Conservation (phyloP, 2,888 invertebrate genomes). For the Tineola bisselliella region DNA sequence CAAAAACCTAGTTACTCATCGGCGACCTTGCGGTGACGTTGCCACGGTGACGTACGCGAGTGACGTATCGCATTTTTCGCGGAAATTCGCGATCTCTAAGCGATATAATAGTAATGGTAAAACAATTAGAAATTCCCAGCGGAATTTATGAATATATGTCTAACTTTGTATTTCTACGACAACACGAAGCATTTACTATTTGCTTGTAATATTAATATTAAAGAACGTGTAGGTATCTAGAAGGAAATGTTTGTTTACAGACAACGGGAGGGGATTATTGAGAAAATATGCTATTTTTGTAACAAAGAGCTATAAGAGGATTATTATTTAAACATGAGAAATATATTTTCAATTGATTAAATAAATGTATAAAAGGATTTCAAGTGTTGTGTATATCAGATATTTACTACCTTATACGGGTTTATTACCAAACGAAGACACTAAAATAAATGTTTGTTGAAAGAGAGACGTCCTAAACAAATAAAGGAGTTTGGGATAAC, state of each 20-base stretch:
- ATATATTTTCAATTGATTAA: too few relatives aligned
- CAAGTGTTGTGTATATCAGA: not conserved
- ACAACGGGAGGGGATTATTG: too few relatives aligned
- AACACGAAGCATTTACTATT: too few relatives aligned
- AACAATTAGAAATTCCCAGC: too few relatives aligned
- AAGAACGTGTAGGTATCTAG: too few relatives aligned
- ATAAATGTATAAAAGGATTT: not conserved
- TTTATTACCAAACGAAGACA: not conserved
- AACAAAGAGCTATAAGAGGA: too few relatives aligned
- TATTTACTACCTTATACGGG: not conserved
- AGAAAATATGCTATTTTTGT: too few relatives aligned
- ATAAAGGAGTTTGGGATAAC: not conserved
- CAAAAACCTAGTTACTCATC: conserved; percentile 19
- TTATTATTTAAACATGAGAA: too few relatives aligned
- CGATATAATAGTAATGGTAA: not conserved
- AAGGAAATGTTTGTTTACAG: too few relatives aligned
- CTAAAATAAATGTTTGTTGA: not conserved
- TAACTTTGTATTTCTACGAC: too few relatives aligned
- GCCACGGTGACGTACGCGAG: conserved; percentile 20
- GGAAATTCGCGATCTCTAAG: conserved; percentile 33
- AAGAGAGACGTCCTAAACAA: not conserved
- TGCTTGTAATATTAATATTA: too few relatives aligned
- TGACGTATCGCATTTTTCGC: conserved; percentile 60
- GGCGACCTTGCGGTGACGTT: conserved; percentile 27
- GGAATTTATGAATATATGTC: too few relatives aligned